These are phyloP conservation scores for Galbula dea DNA, from an alignment of 2,113 vertebrate genomes.

Conservation along the genomic window DNA sequence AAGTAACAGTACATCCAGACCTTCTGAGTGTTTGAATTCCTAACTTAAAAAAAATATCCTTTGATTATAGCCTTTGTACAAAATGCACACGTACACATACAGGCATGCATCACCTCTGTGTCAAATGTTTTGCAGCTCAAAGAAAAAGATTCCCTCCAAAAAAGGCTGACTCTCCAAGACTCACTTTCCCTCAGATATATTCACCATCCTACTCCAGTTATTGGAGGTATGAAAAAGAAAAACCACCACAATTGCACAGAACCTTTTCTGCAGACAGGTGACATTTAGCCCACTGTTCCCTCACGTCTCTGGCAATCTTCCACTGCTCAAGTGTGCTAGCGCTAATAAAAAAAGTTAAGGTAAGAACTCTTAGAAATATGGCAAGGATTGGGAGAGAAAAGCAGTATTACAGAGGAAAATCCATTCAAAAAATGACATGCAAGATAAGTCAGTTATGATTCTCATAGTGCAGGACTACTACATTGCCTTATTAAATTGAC, in stretches of 20 bases:
- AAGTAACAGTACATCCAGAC: not conserved
- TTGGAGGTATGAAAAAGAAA: not conserved
- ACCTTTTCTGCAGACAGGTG: not conserved
- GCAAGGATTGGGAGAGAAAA: not conserved
- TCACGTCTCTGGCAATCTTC: not conserved
- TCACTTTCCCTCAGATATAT: not conserved
- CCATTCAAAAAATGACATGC: not conserved
- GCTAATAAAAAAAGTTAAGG: not conserved
- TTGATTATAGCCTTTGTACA: not conserved
- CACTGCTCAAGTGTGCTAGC: not conserved
- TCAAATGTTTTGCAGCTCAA: not conserved
- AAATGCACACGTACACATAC: rapidly evolving
- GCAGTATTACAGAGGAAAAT: not conserved
- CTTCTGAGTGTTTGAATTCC: not conserved
- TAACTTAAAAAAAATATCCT: not conserved
- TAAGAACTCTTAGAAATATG: not conserved
- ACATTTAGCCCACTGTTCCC: slow-evolving; percentile 25
- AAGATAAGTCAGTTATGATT: not conserved
- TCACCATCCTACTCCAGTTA: not conserved
- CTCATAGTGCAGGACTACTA: not conserved
- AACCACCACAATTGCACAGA: not conserved
- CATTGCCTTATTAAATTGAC: not conserved
- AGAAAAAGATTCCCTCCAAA: not conserved
- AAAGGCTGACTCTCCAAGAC: not conserved
- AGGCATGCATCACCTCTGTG: not conserved